Conservation (phyloP, 2,113 vertebrate genomes). For the Geococcyx californianus region DNA sequence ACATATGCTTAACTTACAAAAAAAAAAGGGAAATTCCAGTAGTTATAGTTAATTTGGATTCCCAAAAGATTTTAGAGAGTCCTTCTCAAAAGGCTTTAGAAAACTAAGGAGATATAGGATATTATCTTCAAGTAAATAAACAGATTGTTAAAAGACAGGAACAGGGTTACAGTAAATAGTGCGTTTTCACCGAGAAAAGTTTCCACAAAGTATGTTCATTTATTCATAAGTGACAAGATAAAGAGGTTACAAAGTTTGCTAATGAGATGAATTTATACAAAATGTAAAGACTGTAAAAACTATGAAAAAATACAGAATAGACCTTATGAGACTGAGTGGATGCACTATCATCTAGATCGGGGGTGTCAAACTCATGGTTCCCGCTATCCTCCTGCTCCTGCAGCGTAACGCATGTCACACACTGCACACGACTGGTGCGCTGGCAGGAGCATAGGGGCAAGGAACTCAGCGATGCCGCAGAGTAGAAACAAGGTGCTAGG, state of each 20-base stretch:
- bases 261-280: background rate
- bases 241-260: background rate
- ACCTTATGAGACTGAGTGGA: background rate
- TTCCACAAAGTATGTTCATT: background rate
- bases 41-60: background rate
- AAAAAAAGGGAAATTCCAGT: slow-evolving; percentile 14
- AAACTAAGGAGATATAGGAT: background rate
- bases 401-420: too few species aligned
- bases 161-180: background rate
- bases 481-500: too few species aligned
- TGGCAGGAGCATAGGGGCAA: too few species aligned
- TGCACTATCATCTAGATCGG: too few species aligned
- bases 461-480: too few species aligned
- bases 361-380: too few species aligned
- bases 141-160: background rate
- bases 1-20: background rate
- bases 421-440: too few species aligned
- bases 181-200: background rate
- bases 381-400: too few species aligned
- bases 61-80: background rate
- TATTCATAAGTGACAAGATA: background rate
- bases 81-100: background rate
- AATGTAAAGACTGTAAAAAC: background rate
- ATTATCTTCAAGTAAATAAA: background rate
- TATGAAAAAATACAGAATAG: background rate